These are phyloP conservation scores for Chymomyza procnemis DNA, from an alignment of 2,888 invertebrate genomes.

Conservation along the genomic window DNA sequence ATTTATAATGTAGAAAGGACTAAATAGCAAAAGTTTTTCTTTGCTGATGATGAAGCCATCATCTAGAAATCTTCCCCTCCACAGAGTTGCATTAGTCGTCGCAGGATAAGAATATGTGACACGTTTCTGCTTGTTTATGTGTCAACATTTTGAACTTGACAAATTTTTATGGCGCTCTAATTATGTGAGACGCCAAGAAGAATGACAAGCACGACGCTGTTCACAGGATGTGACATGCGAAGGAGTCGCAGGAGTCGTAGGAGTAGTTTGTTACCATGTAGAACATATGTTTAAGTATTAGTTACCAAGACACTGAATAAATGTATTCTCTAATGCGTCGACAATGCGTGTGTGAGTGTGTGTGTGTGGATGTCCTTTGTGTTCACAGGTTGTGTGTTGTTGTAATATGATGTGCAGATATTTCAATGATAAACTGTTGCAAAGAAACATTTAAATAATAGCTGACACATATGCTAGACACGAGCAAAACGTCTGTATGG, in stretches of 20 bases:
- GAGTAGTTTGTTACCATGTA: too few relatives aligned
- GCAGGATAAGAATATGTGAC: slow-evolving; percentile 23
- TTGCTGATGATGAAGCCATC: neutral
- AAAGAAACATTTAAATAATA: neutral
- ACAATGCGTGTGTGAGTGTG: too few relatives aligned
- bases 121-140: slow-evolving; percentile 28
- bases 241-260: neutral
- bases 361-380: too few relatives aligned
- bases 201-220: neutral
- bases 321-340: too few relatives aligned
- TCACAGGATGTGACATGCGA: neutral
- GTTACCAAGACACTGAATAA: too few relatives aligned
- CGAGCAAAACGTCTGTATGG: too few relatives aligned
- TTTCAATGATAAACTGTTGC: neutral
- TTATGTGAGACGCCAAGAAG: slow-evolving; percentile 16
- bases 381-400: too few relatives aligned
- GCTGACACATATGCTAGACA: too few relatives aligned
- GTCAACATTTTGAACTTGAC: slow-evolving; percentile 32
- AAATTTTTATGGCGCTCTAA: slow-evolving; percentile 27
- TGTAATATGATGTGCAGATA: neutral
- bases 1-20: neutral
- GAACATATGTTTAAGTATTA: too few relatives aligned
- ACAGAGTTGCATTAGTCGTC: slow-evolving; percentile 27
- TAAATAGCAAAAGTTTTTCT: neutral
- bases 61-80: too few relatives aligned